Conservation (phyloP, 1,140 invertebrate species). For the Apis dorsata region DNA sequence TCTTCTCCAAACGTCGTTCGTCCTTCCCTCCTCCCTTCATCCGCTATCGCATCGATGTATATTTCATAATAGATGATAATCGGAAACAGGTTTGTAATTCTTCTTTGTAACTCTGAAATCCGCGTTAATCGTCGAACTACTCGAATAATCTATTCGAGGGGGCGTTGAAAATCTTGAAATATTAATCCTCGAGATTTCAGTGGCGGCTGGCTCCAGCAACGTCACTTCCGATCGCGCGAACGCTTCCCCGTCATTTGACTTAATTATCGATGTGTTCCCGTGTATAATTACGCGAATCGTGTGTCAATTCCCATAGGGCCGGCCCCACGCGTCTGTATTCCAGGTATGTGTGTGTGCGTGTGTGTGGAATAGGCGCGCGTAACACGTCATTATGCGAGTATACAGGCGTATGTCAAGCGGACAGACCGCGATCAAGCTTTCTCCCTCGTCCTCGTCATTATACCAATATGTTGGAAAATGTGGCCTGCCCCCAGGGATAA, state of each 20-base stretch:
- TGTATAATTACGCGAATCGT: conserved; percentile 46
- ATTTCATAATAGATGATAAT: too few species aligned
- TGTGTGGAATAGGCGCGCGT: conserved; percentile 4
- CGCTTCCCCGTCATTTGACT: conserved; percentile 42
- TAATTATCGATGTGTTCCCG: conserved; percentile 47
- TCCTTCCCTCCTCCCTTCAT: background rate
- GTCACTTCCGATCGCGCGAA: background rate
- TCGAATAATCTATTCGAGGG: too few species aligned
- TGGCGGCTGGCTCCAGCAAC: background rate
- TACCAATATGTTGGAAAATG: conserved; percentile 50
- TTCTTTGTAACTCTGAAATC: background rate
- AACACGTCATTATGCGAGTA: conserved; percentile 46
- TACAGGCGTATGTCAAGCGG: conserved; percentile 17
- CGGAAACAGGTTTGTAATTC: background rate
- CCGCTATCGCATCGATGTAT: background rate
- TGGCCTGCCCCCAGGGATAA: background rate
- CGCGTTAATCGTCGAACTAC: background rate
- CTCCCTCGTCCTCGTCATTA: conserved; percentile 39
- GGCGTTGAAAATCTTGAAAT: background rate
- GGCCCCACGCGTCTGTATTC: background rate
- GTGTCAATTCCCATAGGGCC: conserved; percentile 48
- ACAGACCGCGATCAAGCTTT: conserved; percentile 18
- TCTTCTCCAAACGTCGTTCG: too few species aligned
- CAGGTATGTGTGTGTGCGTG: too few species aligned
- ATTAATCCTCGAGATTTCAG: background rate